Evolutionary conservation across 2,797 vertebrate species (phyloP), one percentile per base, ranked within the genome.

Genomic region (Danio jaintianensis): DNA sequence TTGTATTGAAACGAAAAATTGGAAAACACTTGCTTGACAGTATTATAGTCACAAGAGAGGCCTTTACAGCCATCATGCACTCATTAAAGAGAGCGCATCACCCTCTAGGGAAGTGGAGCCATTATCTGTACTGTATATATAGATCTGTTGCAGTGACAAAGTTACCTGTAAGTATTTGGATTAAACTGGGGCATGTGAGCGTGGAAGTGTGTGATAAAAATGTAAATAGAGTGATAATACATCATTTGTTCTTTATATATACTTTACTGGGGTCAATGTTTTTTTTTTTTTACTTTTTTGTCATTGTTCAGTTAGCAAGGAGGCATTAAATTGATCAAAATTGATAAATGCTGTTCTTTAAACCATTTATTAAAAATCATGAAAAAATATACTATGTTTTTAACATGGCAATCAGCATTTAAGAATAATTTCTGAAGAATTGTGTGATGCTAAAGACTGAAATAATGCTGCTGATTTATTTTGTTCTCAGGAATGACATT

Each of bases 1-100:
- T n/a, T 79, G 47, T 70, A 20, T n/a, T 70, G 47, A 52, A 79
- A 18, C 4, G 2, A 56, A 45, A 56, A 22, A 18, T 5, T 6
- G 7, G 18, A 58, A 59, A 75, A 75, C n/a, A 73, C 12, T 53
- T 42, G 36, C 36, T 63, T 50, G 59, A 43, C 61, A 22, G 73
- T 47, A 47, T 63, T 40, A 20, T 16, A 43, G 47, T 20, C 13
- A 42, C 48, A 43, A 4, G 4, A 76, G 48, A 42, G 13, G 13
- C 50, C 5, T 64, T 38, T 53, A n/a, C 5, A 48, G 56, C 15
- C 29, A 20, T 53, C 48, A 53, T 53, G 61, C 18, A 29, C 40
- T 38, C 18, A 55, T 53, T 11, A 50, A 52, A 52, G 36, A 2
- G 4, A 53, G 38, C 1, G 3, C 38, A 40, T 38, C 38, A 15